These are phyloP conservation scores for Acanthurus lineatus DNA, from an alignment of 2,797 vertebrate species.

Conservation along the genomic window DNA sequence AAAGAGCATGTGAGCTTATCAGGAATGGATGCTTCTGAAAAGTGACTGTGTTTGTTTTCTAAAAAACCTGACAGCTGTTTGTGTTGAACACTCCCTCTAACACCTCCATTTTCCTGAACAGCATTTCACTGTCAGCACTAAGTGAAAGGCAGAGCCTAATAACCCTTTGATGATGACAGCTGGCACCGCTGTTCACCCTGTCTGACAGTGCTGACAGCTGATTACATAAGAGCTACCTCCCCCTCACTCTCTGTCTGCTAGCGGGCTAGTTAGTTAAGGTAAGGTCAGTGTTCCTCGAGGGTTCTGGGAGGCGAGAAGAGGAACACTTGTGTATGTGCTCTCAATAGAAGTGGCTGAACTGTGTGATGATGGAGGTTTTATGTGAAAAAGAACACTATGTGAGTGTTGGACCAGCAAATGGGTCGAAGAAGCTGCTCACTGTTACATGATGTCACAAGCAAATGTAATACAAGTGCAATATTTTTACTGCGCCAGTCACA, in stretches of 20 bases:
- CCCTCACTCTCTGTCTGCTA: slow-evolving; percentile 17
- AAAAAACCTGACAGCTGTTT: slow-evolving; percentile 51
- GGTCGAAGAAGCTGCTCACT: slow-evolving; percentile 3
- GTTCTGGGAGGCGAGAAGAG: slow-evolving; percentile 17
- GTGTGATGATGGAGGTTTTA: neutral
- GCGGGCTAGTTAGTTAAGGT: slow-evolving; percentile 12
- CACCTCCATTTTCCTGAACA: slow-evolving; percentile 38
- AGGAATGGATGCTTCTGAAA: neutral
- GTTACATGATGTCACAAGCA: slow-evolving; percentile 7
- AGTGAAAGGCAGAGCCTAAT: slow-evolving; percentile 56
- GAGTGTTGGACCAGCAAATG: neutral
- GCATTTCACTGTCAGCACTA: slow-evolving; percentile 48
- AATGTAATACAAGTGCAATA: neutral
- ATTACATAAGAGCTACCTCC: slow-evolving; percentile 33
- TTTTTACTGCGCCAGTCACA: neutral
- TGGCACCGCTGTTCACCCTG: slow-evolving; percentile 19
- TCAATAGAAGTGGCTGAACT: neutral
- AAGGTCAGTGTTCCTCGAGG: slow-evolving; percentile 23
- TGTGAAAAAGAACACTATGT: slow-evolving; percentile 2
- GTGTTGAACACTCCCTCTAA: slow-evolving; percentile 29
- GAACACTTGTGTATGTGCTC: neutral
- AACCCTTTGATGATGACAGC: slow-evolving; percentile 65
- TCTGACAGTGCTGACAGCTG: slow-evolving; percentile 48
- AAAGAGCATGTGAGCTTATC: slow-evolving; percentile 8
- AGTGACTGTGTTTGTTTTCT: neutral